Base-by-base conservation (phyloP, 2,797 vertebrate species). In the Numenius phaeopus region DNA sequence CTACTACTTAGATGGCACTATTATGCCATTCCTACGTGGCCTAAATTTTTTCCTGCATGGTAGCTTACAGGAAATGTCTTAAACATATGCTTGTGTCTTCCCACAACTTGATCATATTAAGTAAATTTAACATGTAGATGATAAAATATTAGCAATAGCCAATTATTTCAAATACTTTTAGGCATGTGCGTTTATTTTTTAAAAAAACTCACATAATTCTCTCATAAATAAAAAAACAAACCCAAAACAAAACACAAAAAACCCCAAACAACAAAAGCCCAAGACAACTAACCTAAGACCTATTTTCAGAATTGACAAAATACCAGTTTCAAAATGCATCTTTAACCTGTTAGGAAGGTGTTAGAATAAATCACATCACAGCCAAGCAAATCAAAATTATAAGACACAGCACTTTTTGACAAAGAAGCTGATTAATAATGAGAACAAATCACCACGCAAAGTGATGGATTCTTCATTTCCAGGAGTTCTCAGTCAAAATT, bases 251-350 rank as follows among this genome's bases (percentile, higher is more conserved):
- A 54, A 11, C 29, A 52, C 1, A 34, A 27, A 54, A 61, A 76
- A 29, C 14, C 0, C 5, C 2, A 7, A 47, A 34, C 4, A 55
- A 37, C 1, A 4, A 44, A n/a, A 70, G 9, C 52, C 18, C 18
- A 54, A 29, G 26, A 27, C 2, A 77, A 49, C 5, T 3, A 57
- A 4, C 5, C 7, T 57, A 61, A 61, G 3, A 16, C 7, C 40
- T 67, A 2, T 5, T 89, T 82, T 64, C 5, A 7, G 23, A 42
- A 61, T 3, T 11, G 37, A 39, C 17, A 82, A 78, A 71, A 71
- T 40, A 44, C 4, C 5, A 2, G 5, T n/a, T 62, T 73, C 0
- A 0, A 82, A 89, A 50, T 11, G 24, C 14, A 12, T 57, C 14
- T 46, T 59, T 59, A 66, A 37, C 10, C 3, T 24, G 3, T n/a